These are phyloP conservation scores for Kuschelorhynchus macadamiae DNA, from an alignment of 2,888 invertebrate species.

Conservation along the genomic window DNA sequence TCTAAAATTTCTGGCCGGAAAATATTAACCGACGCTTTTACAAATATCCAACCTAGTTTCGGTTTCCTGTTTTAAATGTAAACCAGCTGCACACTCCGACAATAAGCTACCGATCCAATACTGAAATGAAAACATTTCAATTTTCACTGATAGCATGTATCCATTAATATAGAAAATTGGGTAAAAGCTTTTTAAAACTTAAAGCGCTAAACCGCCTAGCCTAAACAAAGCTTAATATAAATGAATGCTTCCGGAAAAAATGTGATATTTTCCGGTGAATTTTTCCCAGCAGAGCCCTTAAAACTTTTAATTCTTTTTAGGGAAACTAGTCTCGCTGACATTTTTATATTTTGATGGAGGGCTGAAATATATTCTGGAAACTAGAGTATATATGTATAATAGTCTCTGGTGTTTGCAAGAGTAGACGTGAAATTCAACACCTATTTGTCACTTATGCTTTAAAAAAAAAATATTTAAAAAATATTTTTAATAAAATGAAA, in stretches of 20 bases:
- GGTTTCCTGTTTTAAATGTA: conserved; percentile 26
- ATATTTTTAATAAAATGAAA: too few species aligned
- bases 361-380: too few species aligned
- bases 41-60: conserved; percentile 11
- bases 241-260: background rate
- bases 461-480: too few species aligned
- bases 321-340: too few species aligned
- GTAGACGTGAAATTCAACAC: too few species aligned
- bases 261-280: background rate
- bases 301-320: too few species aligned
- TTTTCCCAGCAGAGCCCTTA: background rate
- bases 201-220: conserved; percentile 12
- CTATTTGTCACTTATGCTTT: too few species aligned
- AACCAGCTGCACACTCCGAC: conserved; percentile 18
- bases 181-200: conserved; percentile 25
- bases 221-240: conserved; percentile 17
- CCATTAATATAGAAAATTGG: conserved; percentile 25
- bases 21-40: too few species aligned
- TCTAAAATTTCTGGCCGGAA: too few species aligned
- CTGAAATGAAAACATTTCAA: conserved; percentile 13
- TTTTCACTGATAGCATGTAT: conserved; percentile 14
- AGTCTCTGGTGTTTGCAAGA: too few species aligned
- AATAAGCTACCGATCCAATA: conserved; percentile 20
- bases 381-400: too few species aligned
- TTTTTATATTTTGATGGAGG: too few species aligned